Base-by-base conservation (phyloP, 1,140 invertebrate species). In the Drosophila bocki region DNA sequence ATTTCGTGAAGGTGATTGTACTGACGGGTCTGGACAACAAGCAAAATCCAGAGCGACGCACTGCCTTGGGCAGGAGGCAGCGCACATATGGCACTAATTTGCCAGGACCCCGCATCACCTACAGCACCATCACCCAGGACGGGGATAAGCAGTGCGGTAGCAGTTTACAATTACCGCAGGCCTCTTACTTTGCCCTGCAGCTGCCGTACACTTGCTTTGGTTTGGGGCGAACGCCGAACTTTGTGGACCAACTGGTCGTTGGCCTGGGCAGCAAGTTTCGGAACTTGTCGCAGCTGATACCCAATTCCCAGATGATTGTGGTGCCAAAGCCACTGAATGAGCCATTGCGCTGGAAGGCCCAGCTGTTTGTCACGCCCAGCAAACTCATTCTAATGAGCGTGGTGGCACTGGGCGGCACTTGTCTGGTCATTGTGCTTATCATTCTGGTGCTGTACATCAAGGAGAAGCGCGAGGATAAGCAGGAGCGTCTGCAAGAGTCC, bases 271-370 rank as follows among this genome's bases (percentile, higher is more conserved):
- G 94, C 59, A 93, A 94, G 79, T 95, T 93, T 0, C 95, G 95
- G 75, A 95, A 95, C 53, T 99, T 97, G 96, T 96, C 96, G 1
- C 98, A 99, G 93, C 97, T 99, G 39, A 99, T 99, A 91, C 99
- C 97, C 37, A 99, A 99, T 93, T 99, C 98, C 2, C 98, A 99
- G 93, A 97, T 99, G 92, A 96, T 99, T 19, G 96, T 99, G 2
- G 97, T 99, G 70, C 99, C 99, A 6, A 95, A 96, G 91, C 98
- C 98, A 8, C 94, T 95, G 4, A 93, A 95, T 69, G 94, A 97
- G 50, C 96, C 97, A 7, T 94, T 93, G 8, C 95, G 95, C 86
- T 99, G 99, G 99, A 96, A 96, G 76, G 97, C 96, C 22, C 97
- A 98, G 91, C 93, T 99, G 7, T 99, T 99, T 94, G 96, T 99